Base-by-base conservation (phyloP, 2,113 vertebrate species). In the Mustelus asterias region DNA sequence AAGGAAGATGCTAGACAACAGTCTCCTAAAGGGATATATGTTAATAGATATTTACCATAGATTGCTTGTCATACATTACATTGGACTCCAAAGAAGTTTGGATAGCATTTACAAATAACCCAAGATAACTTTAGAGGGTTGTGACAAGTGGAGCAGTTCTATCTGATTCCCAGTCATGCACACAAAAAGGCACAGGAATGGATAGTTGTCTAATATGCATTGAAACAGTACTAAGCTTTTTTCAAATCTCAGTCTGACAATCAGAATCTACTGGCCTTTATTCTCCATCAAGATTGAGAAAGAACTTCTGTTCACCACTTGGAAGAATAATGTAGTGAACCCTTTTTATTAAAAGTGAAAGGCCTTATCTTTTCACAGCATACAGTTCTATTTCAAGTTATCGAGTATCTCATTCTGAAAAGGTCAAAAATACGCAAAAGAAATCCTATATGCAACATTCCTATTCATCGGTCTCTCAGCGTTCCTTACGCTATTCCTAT, bases 341-440 rank as follows among this genome's bases (percentile, higher is more conserved):
- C 41, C 83, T 29, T 86, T 37, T 86, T 44, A 86, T 86, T 86
- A 86, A 90, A 90, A 90, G 54, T 63, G 54, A 90, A 89, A 90
- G 86, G 54, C 54, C 48, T 60, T 90, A 90, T 90, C 88, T 54
- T 60, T 60, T 90, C 88, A 58, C 54, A 90, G 29, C 88, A 54
- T 90, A 63, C 58, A 29, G 44, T 26, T 54, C 58, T 54, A 90
- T 33, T 13, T 90, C 88, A 60, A 90, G 54, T 33, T 63, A 60
- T 90, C 26, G 11, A 90, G 8, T 29, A 90, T 60, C 88, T 90
- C 88, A 90, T 26, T 90, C 58, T 63, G 48, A 63, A 83, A 90
- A 90, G 88, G 88, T 90, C 88, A 90, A 90, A 90, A 60, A 90
- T 76, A 90, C 54, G 60, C 24, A 60, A 90, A 60, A 18, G 88